Percentiles rank a stretch among this genome's conserved stretches.
These are phyloP conservation scores for Trichogramma dendrolimi DNA, from an alignment of 2,888 invertebrate species.

Conservation along the genomic window DNA sequence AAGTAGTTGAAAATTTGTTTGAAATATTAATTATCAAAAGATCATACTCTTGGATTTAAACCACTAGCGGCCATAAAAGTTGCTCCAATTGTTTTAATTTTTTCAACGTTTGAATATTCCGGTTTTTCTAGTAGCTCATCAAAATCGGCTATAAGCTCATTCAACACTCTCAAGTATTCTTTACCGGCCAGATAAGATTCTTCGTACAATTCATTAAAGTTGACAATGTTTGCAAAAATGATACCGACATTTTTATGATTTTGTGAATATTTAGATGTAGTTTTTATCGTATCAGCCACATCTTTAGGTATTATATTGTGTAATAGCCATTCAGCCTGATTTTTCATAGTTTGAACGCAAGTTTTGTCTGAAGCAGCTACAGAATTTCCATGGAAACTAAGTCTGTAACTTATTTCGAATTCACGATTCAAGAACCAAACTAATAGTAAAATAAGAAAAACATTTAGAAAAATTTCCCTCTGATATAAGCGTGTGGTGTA, in stretches of 20 bases:
- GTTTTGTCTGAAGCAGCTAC: slow-evolving; percentile 86
- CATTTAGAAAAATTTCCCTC: slow-evolving; percentile 77
- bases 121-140: slow-evolving; percentile 83
- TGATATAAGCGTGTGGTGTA: slow-evolving; percentile 52
- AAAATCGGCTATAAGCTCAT: slow-evolving; percentile 93
- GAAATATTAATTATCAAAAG: not conserved
- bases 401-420: slow-evolving; percentile 89
- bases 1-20: not conserved
- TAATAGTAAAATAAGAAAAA: slow-evolving; percentile 75
- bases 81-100: slow-evolving; percentile 95
- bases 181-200: slow-evolving; percentile 93
- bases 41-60: slow-evolving; percentile 69
- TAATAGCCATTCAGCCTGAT: slow-evolving; percentile 93
- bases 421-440: slow-evolving; percentile 93
- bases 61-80: slow-evolving; percentile 98
- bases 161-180: slow-evolving; percentile 89
- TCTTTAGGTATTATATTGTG: slow-evolving; percentile 96
- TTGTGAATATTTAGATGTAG: slow-evolving; percentile 89
- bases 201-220: slow-evolving; percentile 97
- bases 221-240: slow-evolving; percentile 93
- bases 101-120: slow-evolving; percentile 84
- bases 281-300: slow-evolving; percentile 89
- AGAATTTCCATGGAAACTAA: slow-evolving; percentile 89
- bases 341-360: slow-evolving; percentile 85
- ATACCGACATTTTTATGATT: slow-evolving; percentile 90